phyloP scores from a whole-genome alignment of 2,797 vertebrate species.

The Rhinichthys osculus region DNA sequence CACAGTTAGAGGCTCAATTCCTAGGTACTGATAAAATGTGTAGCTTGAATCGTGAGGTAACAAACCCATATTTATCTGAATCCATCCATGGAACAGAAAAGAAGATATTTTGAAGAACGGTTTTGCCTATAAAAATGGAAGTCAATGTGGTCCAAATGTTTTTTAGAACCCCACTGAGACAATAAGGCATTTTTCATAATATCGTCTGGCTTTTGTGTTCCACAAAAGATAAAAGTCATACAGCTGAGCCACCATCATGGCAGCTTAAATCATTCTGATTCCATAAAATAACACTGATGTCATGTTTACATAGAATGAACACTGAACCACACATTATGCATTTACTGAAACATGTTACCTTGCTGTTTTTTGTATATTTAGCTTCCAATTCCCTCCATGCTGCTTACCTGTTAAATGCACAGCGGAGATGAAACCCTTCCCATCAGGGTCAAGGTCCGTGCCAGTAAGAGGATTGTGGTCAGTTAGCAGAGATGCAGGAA shows the following conservation, averaged over 20 bases:
- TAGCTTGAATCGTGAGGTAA: background rate
- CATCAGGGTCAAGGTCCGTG: background rate
- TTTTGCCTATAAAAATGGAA: background rate
- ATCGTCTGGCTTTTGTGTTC: background rate
- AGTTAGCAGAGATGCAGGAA: slow-evolving; percentile 26
- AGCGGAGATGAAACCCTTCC: background rate
- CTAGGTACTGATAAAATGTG: background rate
- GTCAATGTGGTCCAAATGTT: background rate
- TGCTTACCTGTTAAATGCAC: slow-evolving; percentile 7
- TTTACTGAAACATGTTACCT: background rate
- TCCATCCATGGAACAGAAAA: background rate
- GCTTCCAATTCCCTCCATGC: background rate
- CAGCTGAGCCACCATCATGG: background rate
- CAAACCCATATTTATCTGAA: background rate
- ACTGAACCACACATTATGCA: background rate
- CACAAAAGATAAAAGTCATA: background rate
- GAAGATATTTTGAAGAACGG: background rate
- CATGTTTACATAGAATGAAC: background rate
- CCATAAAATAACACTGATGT: background rate
- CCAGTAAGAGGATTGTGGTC: slow-evolving; percentile 11
- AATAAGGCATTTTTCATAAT: background rate
- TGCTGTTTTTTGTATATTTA: background rate
- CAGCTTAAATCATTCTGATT: background rate
- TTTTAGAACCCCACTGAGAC: background rate
- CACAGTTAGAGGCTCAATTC: background rate